Conservation (phyloP, 2,113 vertebrate genomes). For the Epinephelus moara region DNA sequence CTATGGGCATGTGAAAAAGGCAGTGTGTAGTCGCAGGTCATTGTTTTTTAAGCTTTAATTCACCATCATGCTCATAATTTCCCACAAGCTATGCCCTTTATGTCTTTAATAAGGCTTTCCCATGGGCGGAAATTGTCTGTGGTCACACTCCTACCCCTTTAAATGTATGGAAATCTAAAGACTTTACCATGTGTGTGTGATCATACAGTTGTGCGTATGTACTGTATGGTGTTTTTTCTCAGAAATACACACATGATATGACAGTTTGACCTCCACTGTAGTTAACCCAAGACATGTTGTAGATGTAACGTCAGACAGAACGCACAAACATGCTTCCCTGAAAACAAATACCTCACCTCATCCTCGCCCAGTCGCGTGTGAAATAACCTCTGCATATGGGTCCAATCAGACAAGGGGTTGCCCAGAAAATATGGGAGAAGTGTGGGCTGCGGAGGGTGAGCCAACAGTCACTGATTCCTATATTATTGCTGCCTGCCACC, state of each 20-base stretch:
- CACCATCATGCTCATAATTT: constrained; percentile 51
- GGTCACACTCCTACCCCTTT: constrained; percentile 64
- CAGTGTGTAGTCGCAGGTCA: constrained; percentile 34
- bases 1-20: constrained; percentile 20
- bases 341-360: constrained; percentile 49
- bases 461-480: constrained; percentile 54
- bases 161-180: constrained; percentile 58
- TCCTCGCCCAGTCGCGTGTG: constrained; percentile 33
- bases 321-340: constrained; percentile 14
- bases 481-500: constrained; percentile 42
- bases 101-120: constrained; percentile 66
- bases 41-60: constrained; percentile 62
- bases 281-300: constrained; percentile 26
- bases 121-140: constrained; percentile 66
- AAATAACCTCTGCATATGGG: constrained; percentile 69
- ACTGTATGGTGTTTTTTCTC: constrained; percentile 8
- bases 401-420: constrained; percentile 67
- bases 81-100: constrained; percentile 31
- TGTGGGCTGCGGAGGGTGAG: constrained; percentile 49
- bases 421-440: constrained; percentile 54
- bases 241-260: constrained; percentile 2
- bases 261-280: constrained; percentile 15
- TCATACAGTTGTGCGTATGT: constrained; percentile 11
- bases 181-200: constrained; percentile 53
- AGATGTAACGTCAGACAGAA: constrained; percentile 47